Evolutionary conservation across 1,140 invertebrate species (phyloP).

Genomic region (Drosophila subobscura): DNA sequence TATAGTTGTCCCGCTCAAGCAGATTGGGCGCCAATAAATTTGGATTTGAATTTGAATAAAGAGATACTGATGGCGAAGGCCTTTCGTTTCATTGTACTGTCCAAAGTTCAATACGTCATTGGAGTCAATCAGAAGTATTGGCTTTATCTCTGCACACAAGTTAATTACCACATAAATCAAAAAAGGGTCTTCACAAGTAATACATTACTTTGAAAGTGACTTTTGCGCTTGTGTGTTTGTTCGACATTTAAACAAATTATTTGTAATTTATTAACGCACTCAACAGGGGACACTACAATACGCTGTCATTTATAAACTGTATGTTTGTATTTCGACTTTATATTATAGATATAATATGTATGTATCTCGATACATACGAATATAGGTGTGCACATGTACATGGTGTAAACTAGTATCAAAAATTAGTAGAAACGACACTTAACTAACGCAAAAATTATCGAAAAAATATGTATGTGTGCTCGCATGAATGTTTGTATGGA

Average conservation of each 20-base stretch:
- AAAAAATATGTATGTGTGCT: conserved; percentile 59
- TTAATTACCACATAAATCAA: conserved; percentile 25
- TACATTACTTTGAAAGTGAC: conserved; percentile 3
- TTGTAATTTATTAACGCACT: conserved; percentile 81
- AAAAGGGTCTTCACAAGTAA: conserved; percentile 16
- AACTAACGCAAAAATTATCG: conserved; percentile 72
- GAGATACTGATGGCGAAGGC: neutral
- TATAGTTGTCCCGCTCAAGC: conserved; percentile 27
- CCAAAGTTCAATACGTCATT: conserved; percentile 5
- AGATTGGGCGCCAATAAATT: conserved; percentile 13
- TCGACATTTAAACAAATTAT: conserved; percentile 78
- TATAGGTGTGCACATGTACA: conserved; percentile 61
- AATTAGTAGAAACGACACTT: conserved; percentile 80
- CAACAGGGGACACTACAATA: conserved; percentile 75
- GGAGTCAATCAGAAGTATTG: neutral
- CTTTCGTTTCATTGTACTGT: conserved; percentile 15
- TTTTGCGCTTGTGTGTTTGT: conserved; percentile 36
- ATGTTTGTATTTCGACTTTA: conserved; percentile 21
- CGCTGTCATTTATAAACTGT: conserved; percentile 48
- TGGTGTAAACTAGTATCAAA: conserved; percentile 81
- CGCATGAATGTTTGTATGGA: conserved; percentile 33
- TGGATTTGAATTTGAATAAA: neutral
- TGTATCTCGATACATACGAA: conserved; percentile 55
- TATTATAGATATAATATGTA: conserved; percentile 58
- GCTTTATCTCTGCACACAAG: conserved; percentile 8